Base-by-base conservation (phyloP, 2,888 invertebrate genomes). In the Cataglyphis altisquamis region DNA sequence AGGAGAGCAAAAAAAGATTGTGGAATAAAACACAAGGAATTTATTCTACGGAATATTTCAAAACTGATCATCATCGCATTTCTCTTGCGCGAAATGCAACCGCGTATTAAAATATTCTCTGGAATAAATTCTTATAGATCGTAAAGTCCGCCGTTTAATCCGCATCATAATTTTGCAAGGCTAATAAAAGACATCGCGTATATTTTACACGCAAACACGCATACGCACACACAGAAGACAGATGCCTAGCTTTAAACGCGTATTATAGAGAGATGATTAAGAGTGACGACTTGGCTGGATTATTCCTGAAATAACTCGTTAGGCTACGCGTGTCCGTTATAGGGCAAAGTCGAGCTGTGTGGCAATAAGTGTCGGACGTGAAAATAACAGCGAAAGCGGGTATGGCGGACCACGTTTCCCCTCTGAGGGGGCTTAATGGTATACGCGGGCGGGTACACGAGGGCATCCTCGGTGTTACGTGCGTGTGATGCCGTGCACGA, bases 391-490 rank as follows among this genome's bases (percentile, higher is more conserved):
- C 18, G 52, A 48, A 36, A 52, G 45, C 15, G 55, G n/a, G 52
- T 2, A n/a, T 29, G 62, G 66, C 75, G 83, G 82, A 83, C 83
- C 63, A 67, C 67, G 87, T 85, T 82, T 82, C 72, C 75, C 74
- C 87, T 64, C 82, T 86, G 85, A 25, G 52, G n/a, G 70, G 29
- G 29, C 29, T 86, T 89, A 88, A 89, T 88, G 89, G 88, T 41
- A 41, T 60, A 88, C 81, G 87, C 83, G 52, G 9, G 3, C 9
- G 21, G 70, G 84, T 80, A 75, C 68, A 85, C 52, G 83, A 72
- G 70, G 73, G 55, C 29, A 66, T 77, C 64, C 36, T 60, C 39
- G 45, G 66, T 45, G 74, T 57, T 62, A 36, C 25, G 63, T 63
- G 81, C 60, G 62, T 85, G 87, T 83, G 67, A 63, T 82, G 39